Evolutionary conservation across 2,888 invertebrate genomes (phyloP).

Genomic region (Choristoneura rosaceana): DNA sequence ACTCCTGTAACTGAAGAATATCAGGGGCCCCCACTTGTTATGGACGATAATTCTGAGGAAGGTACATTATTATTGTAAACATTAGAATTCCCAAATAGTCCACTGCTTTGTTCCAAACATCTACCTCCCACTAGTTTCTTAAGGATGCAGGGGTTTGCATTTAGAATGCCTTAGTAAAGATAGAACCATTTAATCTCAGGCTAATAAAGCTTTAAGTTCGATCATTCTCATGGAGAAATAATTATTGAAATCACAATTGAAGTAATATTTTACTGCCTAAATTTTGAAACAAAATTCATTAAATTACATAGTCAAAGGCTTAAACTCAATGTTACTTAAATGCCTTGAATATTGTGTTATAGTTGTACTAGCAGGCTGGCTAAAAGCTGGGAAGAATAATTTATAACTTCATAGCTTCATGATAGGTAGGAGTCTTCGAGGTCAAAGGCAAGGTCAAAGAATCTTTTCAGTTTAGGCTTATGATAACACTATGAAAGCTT

Average conservation of each 20-base stretch:
- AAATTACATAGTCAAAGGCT: neutral
- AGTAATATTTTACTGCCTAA: neutral
- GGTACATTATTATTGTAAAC: conserved; percentile 55
- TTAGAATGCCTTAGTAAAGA: neutral
- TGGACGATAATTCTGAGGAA: conserved; percentile 78
- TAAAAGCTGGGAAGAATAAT: no score
- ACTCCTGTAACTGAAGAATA: conserved; percentile 80
- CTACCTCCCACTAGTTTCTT: neutral
- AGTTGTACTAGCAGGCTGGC: no score
- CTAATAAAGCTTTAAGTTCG: neutral
- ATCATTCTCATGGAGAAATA: neutral
- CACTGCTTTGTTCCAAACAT: neutral
- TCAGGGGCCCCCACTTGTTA: conserved; percentile 80
- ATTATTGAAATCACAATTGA: neutral
- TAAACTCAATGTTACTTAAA: neutral
- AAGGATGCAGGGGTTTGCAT: neutral
- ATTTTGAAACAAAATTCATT: neutral
- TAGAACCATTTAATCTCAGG: neutral
- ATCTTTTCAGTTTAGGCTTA: neutral
- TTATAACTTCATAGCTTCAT: neutral
- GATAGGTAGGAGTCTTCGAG: neutral
- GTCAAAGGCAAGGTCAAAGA: conserved; percentile 1
- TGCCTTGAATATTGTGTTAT: no score
- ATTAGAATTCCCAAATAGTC: neutral
- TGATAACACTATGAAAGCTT: neutral